These are phyloP conservation scores for Muschampia plurimacula DNA, from an alignment of 2,888 invertebrate genomes.

Conservation along the genomic window DNA sequence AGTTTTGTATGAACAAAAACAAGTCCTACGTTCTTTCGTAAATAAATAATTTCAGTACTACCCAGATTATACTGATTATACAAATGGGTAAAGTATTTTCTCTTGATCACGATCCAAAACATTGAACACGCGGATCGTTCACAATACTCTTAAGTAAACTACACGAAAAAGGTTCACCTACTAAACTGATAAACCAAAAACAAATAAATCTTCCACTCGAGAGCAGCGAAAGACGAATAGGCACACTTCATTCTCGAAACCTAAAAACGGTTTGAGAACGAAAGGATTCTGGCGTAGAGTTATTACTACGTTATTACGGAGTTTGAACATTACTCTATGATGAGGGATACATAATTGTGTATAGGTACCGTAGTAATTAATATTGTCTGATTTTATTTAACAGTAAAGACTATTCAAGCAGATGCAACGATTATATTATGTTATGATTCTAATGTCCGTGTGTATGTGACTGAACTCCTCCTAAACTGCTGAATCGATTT, in stretches of 20 bases:
- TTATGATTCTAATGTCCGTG: too few relatives aligned
- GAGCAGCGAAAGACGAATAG: slow-evolving; percentile 28
- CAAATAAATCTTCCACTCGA: slow-evolving; percentile 35
- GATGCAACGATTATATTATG: too few relatives aligned
- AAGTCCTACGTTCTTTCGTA: neutral
- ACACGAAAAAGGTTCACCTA: slow-evolving; percentile 29
- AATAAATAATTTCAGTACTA: neutral
- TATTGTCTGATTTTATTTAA: too few relatives aligned
- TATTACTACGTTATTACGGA: slow-evolving; percentile 32
- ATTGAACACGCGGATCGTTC: slow-evolving; percentile 10
- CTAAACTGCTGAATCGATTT: too few relatives aligned
- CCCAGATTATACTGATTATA: neutral
- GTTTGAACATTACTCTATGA: neutral
- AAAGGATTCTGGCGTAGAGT: slow-evolving; percentile 28
- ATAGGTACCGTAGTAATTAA: too few relatives aligned
- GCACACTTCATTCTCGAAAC: slow-evolving; percentile 20
- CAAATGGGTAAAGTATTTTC: neutral
- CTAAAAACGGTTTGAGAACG: slow-evolving; percentile 22
- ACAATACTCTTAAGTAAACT: slow-evolving; percentile 12
- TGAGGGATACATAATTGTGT: too few relatives aligned
- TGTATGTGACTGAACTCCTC: too few relatives aligned
- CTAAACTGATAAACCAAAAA: slow-evolving; percentile 38
- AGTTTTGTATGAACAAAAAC: too few relatives aligned
- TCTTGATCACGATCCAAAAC: slow-evolving; percentile 9
- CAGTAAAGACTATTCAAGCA: too few relatives aligned